Evolutionary conservation across 1,140 invertebrate species (phyloP), one percentile per base, ranked within the genome.

Genomic region (Drosophila ogumai): DNA sequence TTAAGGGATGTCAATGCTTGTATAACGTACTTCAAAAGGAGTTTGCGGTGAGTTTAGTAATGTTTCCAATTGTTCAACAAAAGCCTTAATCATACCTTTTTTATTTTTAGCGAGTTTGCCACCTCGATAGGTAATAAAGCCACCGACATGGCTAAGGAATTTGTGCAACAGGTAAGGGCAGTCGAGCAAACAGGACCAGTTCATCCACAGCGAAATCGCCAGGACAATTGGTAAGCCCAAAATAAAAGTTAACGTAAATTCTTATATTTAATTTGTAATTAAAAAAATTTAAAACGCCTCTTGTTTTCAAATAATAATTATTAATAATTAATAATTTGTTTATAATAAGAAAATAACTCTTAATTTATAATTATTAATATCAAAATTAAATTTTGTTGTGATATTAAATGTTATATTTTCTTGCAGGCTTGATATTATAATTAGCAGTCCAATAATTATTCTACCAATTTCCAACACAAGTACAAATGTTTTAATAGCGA

Each of bases 371-470:
- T 25, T 25, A 3, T 25, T 25, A 25, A 3, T 25, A 3, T 25
- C 2, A 25, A 25, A 25, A 25, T 25, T 25, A 25, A 25, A 25
- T 25, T 25, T 25, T 2, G 0, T 3, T 25, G 22, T 25, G 22
- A 25, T 2, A 28, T 12, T 6, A 19, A 3, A 38, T 32, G 43
- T 17, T 17, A 25, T 22, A 4, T 4, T 13, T 56, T 19, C 13
- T 82, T 86, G 25, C 44, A 92, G 91, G 65, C 92, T 96, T 40
- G 95, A 96, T 93, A 94, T 98, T 58, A 94, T 97, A 44, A 93
- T 99, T 54, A 96, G 98, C 88, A 98, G 97, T 66, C 98, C 98
- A 2, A 97, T 99, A 28, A 94, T 99, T 49, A 96, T 99, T 32
- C 93, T 99, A 49, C 98, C 98, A 0, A 94, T 96, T 58, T 95